Base-by-base conservation (phyloP, 2,113 vertebrate species). In the Garra rufa region DNA sequence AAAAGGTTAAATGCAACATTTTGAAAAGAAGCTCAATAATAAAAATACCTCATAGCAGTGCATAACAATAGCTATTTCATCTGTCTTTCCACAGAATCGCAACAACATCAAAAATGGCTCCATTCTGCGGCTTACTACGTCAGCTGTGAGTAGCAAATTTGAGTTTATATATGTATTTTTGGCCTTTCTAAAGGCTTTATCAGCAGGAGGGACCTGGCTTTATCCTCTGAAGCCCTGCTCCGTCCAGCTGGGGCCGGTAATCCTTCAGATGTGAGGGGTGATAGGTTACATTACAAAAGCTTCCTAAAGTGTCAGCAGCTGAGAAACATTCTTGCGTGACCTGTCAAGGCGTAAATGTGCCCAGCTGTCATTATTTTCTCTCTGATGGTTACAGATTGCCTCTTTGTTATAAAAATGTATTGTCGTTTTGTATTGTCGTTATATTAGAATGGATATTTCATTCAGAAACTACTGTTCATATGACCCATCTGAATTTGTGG, bases 91-190 rank as follows among this genome's bases (percentile, higher is more conserved):
- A 86, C 93, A 99, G 98, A 99, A 99, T 92, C 97, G 98, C 86
- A 98, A 96, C 85, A 97, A 99, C 92, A 97, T 99, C 83, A 99
- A 99, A 94, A 99, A 99, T 2, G 98, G 98, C 89, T 95, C 97
- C 0, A 99, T 99, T 77, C 96, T 99, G 86, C 96, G 96, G 81
- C 86, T 99, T 91, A 98, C 98, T 84, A 96, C 95, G 2, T 99
- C 97, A 86, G 97, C 98, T 69, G 98, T 99, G 93, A 97, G 97
- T 96, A 65, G 9, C 38, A 26, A 26, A 70, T 85, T 78, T 81
- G 26, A 48, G 21, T 48, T 70, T 30, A 67, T 85, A 73, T 52
- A 48, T 50, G 4, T 6, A 44, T 43, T 75, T 55, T 30, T 48
- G 13, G 48, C 28, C 57, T 70, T 67, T 44, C 61, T 19, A 41